phyloP scores from a whole-genome alignment of 2,888 invertebrate genomes.

The Chrysopilus asiliformis region DNA sequence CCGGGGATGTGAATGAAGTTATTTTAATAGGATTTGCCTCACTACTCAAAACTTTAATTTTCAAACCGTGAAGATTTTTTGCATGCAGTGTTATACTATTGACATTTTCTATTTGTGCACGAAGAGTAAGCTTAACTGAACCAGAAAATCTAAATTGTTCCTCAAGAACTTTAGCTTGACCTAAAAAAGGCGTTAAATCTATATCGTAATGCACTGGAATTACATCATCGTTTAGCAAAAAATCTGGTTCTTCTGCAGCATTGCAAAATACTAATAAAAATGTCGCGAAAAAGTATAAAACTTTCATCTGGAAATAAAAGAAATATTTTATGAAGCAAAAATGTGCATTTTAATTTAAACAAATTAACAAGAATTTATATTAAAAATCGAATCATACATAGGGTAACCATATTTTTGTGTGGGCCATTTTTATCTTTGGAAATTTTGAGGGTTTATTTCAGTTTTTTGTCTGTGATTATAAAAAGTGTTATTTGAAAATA shows the following conservation, averaged over 20 bases:
- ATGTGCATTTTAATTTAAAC: too few relatives aligned
- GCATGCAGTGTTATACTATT: conserved; percentile 38
- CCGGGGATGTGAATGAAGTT: conserved; percentile 17
- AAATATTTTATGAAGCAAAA: too few relatives aligned
- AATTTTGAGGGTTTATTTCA: too few relatives aligned
- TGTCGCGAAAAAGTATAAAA: background rate
- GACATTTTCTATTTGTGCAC: conserved; percentile 32
- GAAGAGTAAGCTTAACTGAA: conserved; percentile 36
- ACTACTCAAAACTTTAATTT: conserved; percentile 19
- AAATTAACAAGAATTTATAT: too few relatives aligned
- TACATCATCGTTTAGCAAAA: too few relatives aligned
- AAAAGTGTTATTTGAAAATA: too few relatives aligned
- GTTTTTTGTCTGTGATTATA: too few relatives aligned
- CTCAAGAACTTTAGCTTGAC: conserved; percentile 16
- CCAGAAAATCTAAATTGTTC: conserved; percentile 31
- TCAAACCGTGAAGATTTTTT: conserved; percentile 36
- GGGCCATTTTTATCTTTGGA: too few relatives aligned
- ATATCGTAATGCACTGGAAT: conserved; percentile 45
- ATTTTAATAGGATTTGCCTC: conserved; percentile 18
- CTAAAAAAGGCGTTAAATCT: conserved; percentile 39
- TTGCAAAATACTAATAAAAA: conserved; percentile 12
- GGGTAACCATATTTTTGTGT: too few relatives aligned
- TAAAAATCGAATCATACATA: too few relatives aligned
- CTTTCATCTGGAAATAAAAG: too few relatives aligned
- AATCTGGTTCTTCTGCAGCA: too few relatives aligned